phyloP scores from a whole-genome alignment of 2,797 vertebrate species.

The Chelidonichthys spinosus region DNA sequence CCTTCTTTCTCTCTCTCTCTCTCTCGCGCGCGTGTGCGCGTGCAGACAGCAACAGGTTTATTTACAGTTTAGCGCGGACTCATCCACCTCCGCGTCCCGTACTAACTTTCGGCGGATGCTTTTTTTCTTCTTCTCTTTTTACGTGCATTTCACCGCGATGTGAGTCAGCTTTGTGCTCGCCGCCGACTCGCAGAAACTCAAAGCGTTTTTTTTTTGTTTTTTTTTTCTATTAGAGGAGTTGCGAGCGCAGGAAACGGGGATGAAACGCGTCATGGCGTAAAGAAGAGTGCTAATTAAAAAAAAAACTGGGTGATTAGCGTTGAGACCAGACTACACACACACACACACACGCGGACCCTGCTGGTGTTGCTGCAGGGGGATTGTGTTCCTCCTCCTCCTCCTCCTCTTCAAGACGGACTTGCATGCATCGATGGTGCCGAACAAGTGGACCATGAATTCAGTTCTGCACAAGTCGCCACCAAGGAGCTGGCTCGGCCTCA shows the following conservation, averaged over 20 bases:
- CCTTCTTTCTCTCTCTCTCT: neutral
- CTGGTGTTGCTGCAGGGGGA: slow-evolving; percentile 16
- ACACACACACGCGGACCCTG: slow-evolving; percentile 25
- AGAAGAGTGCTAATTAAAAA: slow-evolving; percentile 18
- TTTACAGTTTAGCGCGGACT: slow-evolving; percentile 27
- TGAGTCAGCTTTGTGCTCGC: slow-evolving; percentile 49
- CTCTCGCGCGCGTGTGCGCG: slow-evolving; percentile 7
- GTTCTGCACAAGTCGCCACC: slow-evolving; percentile 76
- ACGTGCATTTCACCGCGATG: slow-evolving; percentile 29
- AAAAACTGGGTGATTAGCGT: slow-evolving; percentile 13
- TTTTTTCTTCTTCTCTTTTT: slow-evolving; percentile 13
- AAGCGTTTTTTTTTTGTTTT: neutral
- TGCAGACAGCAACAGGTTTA: slow-evolving; percentile 71
- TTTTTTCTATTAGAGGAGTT: neutral
- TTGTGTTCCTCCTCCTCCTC: neutral
- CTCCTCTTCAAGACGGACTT: slow-evolving; percentile 19
- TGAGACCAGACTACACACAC: slow-evolving; percentile 21
- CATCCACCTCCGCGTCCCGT: neutral
- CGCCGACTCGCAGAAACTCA: slow-evolving; percentile 25
- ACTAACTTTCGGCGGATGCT: slow-evolving; percentile 25
- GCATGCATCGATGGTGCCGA: slow-evolving; percentile 81
- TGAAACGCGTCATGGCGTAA: slow-evolving; percentile 32
- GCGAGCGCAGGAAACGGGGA: slow-evolving; percentile 1
- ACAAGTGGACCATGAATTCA: slow-evolving; percentile 79
- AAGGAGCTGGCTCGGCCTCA: slow-evolving; percentile 80